These are phyloP conservation scores for Sphecodes monilicornis DNA, from an alignment of 2,888 invertebrate genomes.

Conservation along the genomic window DNA sequence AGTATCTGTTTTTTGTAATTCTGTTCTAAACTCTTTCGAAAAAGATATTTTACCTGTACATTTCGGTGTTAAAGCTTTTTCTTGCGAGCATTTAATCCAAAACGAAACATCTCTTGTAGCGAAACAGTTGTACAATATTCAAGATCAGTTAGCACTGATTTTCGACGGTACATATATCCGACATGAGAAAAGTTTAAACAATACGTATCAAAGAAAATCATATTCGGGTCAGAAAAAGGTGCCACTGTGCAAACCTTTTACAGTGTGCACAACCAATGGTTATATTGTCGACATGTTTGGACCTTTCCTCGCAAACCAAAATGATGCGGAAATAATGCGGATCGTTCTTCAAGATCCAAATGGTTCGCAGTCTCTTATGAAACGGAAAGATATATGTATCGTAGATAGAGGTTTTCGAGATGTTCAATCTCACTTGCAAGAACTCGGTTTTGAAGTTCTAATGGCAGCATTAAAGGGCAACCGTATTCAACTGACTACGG, in stretches of 20 bases:
- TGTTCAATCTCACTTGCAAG: neutral
- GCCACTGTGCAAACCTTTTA: neutral
- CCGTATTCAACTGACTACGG: too few species aligned
- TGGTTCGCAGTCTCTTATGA: neutral
- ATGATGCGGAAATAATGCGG: neutral
- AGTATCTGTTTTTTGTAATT: too few species aligned
- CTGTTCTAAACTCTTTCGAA: too few species aligned
- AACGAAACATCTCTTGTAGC: slow-evolving; percentile 51
- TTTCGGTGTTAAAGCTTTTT: neutral
- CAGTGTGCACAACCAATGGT: neutral
- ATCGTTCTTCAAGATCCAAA: too few species aligned
- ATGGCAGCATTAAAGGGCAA: neutral
- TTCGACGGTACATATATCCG: slow-evolving; percentile 64
- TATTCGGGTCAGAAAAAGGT: too few species aligned
- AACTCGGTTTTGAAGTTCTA: neutral
- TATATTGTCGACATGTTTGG: neutral
- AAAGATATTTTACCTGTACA: too few species aligned
- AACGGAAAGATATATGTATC: neutral
- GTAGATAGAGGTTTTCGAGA: neutral
- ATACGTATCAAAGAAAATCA: slow-evolving; percentile 34
- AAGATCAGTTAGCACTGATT: slow-evolving; percentile 54
- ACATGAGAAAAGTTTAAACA: slow-evolving; percentile 63
- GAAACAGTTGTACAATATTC: slow-evolving; percentile 45
- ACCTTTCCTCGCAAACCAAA: neutral
- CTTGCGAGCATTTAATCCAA: slow-evolving; percentile 55